Evolutionary conservation across 2,888 invertebrate species (phyloP).

Genomic region (Trachelus iudaicus): DNA sequence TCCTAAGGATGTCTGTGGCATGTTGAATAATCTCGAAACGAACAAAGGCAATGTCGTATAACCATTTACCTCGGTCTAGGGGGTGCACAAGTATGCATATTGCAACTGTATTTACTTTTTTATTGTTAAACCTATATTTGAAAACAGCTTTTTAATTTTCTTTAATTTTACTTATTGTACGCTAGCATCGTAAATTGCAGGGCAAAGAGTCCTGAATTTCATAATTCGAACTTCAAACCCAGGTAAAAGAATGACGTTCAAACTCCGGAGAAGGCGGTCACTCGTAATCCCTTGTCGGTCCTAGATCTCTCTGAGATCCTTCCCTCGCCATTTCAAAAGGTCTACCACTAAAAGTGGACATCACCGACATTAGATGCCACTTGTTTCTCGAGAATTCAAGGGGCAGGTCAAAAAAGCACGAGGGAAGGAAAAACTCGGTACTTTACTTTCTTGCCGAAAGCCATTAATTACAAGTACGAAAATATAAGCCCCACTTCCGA

Average conservation of each 20-base stretch:
- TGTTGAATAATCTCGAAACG: not conserved
- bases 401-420: not conserved
- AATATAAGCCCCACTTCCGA: not conserved
- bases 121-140: not conserved
- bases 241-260: not conserved
- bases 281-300: not conserved
- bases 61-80: not conserved
- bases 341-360: not conserved
- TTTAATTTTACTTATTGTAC: not conserved
- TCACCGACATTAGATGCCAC: not conserved
- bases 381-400: not conserved
- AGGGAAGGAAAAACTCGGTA: conserved; percentile 24
- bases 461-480: conserved; percentile 40
- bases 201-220: not conserved
- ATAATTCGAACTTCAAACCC: not conserved
- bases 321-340: not conserved
- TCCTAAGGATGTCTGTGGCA: not conserved
- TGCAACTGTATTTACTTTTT: not conserved
- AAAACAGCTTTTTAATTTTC: not conserved
- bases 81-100: not conserved
- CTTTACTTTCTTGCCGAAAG: conserved; percentile 39
- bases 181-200: not conserved
- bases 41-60: not conserved
- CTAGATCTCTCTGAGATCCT: not conserved
- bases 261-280: not conserved